phyloP scores from a whole-genome alignment of 1,140 invertebrate genomes.

The Pachypsylla venusta region DNA sequence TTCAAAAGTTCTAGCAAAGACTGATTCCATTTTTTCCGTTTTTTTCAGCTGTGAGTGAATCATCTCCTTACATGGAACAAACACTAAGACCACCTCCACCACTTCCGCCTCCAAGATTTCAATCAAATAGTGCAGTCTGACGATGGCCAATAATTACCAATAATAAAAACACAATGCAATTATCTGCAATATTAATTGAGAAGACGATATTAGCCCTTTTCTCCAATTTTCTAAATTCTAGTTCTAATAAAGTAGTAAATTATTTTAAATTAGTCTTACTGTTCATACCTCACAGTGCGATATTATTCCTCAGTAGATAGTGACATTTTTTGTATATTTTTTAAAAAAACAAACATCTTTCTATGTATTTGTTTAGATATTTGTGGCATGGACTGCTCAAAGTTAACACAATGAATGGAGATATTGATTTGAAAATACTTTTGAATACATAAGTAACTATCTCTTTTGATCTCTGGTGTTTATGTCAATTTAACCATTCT shows the following conservation, averaged over 20 bases:
- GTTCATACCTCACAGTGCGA: not conserved
- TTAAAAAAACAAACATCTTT: too few species aligned
- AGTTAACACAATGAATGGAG: too few species aligned
- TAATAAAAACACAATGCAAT: not conserved
- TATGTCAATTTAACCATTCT: too few species aligned
- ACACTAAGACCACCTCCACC: not conserved
- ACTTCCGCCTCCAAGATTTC: not conserved
- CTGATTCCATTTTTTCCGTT: too few species aligned
- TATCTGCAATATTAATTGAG: not conserved
- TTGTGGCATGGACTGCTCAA: too few species aligned
- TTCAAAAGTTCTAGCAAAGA: too few species aligned
- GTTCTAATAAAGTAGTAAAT: slow-evolving; percentile 1
- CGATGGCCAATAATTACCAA: not conserved
- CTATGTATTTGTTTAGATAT: too few species aligned
- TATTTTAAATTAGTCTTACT: slow-evolving; percentile 8
- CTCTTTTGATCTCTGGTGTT: too few species aligned
- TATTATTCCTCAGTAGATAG: slow-evolving; percentile 5
- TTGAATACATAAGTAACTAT: too few species aligned
- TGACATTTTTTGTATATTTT: too few species aligned
- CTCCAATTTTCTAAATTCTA: slow-evolving; percentile 8
- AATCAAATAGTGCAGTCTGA: slow-evolving; percentile 4
- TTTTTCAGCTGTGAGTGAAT: slow-evolving; percentile 8
- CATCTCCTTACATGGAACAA: not conserved
- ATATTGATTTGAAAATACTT: too few species aligned
- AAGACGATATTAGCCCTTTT: not conserved